Base-by-base conservation (phyloP, 1,140 invertebrate species). In the Halesus radiatus region DNA sequence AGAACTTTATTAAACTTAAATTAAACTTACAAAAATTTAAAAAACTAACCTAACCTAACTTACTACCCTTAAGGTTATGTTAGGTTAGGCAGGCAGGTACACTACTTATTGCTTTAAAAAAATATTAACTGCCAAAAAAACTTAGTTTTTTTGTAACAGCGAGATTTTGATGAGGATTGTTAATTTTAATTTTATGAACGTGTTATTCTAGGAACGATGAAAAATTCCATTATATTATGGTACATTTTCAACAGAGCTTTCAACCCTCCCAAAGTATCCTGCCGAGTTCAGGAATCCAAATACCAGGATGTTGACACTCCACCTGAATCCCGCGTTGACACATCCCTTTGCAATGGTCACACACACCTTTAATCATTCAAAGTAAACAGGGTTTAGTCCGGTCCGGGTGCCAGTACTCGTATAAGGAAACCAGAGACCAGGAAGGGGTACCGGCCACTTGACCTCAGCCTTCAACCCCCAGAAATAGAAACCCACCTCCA, bases 321-420 rank as follows among this genome's bases (percentile, higher is more conserved):
- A 54, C 50, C 53, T 29, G 23, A 22, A 62, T 79, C 75, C 81
- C 74, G 64, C 74, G 45, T 32, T 62, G 62, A 45, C 37, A 45
- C 37, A 45, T 81, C 73, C 81, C 81, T 82, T 80, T 82, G 76
- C 80, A 76, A 79, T 82, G 81, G 81, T 75, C 78, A 74, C 76
- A 80, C 78, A 80, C 81, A 80, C 78, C 81, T 80, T 82, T 82
- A 80, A 82, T 82, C 78, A 82, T 82, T 82, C 76, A 82, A 74
- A 58, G 81, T 76, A 80, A 82, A 82, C 60, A 82, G 78, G 78
- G 80, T 80, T 82, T 78, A 53, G 53, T 37, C 66, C 66, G 26
- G 66, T 45, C 8, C 32, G 32, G 37, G 37, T 45, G 13, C 37
- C 8, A 13, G 26, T 29, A 29, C 26, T 5, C 2, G 26, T 2